phyloP scores from a whole-genome alignment of 1,140 invertebrate genomes.

The Manduca sexta region DNA sequence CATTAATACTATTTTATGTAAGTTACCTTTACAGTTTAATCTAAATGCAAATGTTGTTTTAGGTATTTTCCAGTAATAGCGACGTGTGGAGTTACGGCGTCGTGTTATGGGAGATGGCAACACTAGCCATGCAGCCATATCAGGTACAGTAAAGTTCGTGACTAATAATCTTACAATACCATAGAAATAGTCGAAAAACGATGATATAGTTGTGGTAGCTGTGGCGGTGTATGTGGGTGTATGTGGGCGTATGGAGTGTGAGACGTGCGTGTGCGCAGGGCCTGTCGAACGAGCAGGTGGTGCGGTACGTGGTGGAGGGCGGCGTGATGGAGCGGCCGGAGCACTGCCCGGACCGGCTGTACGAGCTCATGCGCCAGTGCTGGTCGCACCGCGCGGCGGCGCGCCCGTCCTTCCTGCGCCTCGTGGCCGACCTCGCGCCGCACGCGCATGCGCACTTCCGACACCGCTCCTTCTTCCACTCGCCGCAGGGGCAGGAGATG shows the following conservation, averaged over 20 bases:
- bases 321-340: constrained; percentile 94
- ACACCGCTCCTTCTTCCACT: constrained; percentile 86
- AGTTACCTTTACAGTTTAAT: not conserved
- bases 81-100: constrained; percentile 98
- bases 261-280: constrained; percentile 71
- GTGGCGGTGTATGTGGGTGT: too few relatives aligned
- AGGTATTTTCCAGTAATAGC: constrained; percentile 89
- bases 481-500: constrained; percentile 76
- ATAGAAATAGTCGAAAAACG: too few relatives aligned
- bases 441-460: constrained; percentile 78
- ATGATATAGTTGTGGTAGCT: too few relatives aligned
- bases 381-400: constrained; percentile 85
- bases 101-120: constrained; percentile 98
- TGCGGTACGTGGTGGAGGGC: constrained; percentile 91
- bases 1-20: too few relatives aligned
- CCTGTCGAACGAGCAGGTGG: constrained; percentile 84
- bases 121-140: constrained; percentile 96
- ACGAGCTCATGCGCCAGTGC: constrained; percentile 90
- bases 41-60: not conserved
- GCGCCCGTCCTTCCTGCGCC: constrained; percentile 89
- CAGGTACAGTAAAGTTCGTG: constrained; percentile 75
- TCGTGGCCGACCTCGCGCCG: constrained; percentile 79
- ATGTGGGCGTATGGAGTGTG: too few relatives aligned
- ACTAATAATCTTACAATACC: too few relatives aligned
- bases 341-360: constrained; percentile 93